Evolutionary conservation across 1,140 invertebrate genomes (phyloP), one percentile per base, ranked within the genome.

Genomic region (Cydia fagiglandana): DNA sequence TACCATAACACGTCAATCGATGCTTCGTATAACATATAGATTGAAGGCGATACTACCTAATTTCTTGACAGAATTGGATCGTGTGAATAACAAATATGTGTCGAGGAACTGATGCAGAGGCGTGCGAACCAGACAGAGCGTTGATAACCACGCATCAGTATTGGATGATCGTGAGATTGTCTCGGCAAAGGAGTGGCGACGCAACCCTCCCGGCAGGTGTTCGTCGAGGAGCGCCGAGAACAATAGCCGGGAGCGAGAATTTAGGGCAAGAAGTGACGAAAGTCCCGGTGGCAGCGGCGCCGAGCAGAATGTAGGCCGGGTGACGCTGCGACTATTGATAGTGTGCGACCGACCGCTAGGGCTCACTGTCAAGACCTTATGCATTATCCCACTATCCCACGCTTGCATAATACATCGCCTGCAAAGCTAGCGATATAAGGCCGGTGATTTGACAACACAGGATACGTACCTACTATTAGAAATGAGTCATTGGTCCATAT

Each of bases 301-400:
- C 84, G 80, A 81, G 85, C 84, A 86, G 77, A 86, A 90, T 90
- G 86, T 89, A 86, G 90, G 88, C 79, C 88, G 85, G 84, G 81
- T 86, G 86, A 85, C 88, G 86, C 81, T 84, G 76, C 78, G 83
- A 81, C 88, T 90, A 89, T 90, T 88, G 86, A 90, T 89, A 89
- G 85, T 89, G 84, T 80, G 77, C 56, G 45, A 28, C 61, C 41
- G 41, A 24, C 45, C 17, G 73, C 64, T 38, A 75, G 41, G 74
- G 34, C 73, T 28, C 73, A 50, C 73, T 28, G 17, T 73, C 38
- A 50, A 13, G 28, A 50, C 17, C 47, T 24, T 24, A 41, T 50
- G 47, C 47, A 50, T 30, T 38, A 38, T 68, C 38, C 56, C 56
- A 24, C 56, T 70, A 70, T 38, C 66, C 66, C 66, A 38, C 34